Conservation (phyloP, 2,888 invertebrate species). For the Ametastegia equiseti region DNA sequence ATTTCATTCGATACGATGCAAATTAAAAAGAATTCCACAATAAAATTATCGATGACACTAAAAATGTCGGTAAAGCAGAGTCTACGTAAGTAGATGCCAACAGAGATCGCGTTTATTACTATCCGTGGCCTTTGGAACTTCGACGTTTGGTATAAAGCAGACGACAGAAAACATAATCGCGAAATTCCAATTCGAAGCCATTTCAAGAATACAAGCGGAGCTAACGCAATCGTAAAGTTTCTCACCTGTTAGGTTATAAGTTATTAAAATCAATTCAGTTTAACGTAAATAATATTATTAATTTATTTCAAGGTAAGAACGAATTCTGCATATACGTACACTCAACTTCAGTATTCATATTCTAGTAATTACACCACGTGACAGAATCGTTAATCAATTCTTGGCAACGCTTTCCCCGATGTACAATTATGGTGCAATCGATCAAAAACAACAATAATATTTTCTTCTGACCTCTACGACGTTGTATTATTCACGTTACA, state of each 20-base stretch:
- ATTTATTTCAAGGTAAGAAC: slow-evolving; percentile 11
- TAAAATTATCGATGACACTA: too few relatives aligned
- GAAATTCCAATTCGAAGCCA: slow-evolving; percentile 15
- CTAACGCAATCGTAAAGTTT: background rate
- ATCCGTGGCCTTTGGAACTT: background rate
- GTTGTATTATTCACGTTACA: background rate
- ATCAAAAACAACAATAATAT: background rate
- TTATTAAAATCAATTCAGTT: slow-evolving; percentile 2
- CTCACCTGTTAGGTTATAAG: background rate
- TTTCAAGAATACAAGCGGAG: background rate
- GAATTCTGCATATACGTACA: background rate
- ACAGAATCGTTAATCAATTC: background rate
- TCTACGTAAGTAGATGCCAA: background rate
- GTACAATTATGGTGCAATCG: slow-evolving; percentile 32
- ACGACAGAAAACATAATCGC: background rate
- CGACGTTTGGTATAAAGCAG: slow-evolving; percentile 23
- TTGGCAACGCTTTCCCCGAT: background rate
- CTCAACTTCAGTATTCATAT: too few relatives aligned
- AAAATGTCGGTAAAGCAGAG: slow-evolving; percentile 1
- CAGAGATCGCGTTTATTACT: background rate
- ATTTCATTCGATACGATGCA: too few relatives aligned
- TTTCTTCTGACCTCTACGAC: background rate
- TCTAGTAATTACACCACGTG: background rate
- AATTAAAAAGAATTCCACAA: too few relatives aligned
- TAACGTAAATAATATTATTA: background rate